Base-by-base conservation (phyloP, 2,797 vertebrate genomes). In the Parotocinclus haroldoi region DNA sequence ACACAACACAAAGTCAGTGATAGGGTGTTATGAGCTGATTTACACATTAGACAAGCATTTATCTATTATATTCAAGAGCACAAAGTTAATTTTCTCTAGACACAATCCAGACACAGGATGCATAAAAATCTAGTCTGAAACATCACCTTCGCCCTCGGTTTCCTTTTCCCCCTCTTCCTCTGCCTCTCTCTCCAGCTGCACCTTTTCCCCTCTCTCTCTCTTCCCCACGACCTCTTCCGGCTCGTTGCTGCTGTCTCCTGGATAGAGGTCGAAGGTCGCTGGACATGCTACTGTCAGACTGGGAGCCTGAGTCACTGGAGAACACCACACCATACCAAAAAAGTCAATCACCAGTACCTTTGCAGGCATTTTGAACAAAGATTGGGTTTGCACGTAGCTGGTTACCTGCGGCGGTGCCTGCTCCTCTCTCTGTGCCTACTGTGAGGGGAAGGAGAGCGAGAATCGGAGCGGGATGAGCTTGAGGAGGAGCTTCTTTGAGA, bases 401-500 rank as follows among this genome's bases (percentile, higher is more conserved):
- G 46, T 61, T 66, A 90, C 91, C 91, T 92, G 76, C 86, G 84
- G 10, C 86, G 81, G 68, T 89, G 90, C 75, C 73, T 84, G 79
- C 74, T 86, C 62, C 87, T 85, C 62, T 90, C 89, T 61, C 88
- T 81, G 72, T 89, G 82, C 17, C 88, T 80, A 66, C 78, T 76
- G 37, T 88, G 92, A 18, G 93, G 93, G 1, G 94, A 95, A 0
- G 93, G 92, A 0, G 93, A 93, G 68, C 89, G 86, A 0, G 94
- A 96, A 2, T 93, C 92, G 0, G 95, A 97, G 42, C 80, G 85
- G 0, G 92, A 92, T 3, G 94, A 93, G 74, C 89, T 91, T 46
- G 94, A 95, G 4, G 95, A 94, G 1, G 93, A 93, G 79, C 93
- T 96, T 75, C 92, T 87, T 70, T 95, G 93, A 76, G 93, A 93